Evolutionary conservation across 2,797 vertebrate species (phyloP).

Genomic region (Falco novaeseelandiae): DNA sequence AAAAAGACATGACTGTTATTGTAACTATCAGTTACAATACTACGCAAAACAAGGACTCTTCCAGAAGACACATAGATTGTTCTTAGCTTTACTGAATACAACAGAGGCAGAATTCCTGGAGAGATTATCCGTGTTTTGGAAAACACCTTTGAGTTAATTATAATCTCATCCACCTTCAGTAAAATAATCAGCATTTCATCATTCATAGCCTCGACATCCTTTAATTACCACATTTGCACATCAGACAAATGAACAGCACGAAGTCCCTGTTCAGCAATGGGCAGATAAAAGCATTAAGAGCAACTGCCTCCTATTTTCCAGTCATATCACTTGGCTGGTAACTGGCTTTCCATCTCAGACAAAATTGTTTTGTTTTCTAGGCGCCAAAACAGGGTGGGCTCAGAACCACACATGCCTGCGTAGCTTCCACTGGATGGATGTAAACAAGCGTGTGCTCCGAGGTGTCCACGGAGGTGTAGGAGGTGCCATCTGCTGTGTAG

Average conservation of each 20-base stretch:
- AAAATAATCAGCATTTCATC: neutral
- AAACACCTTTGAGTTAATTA: neutral
- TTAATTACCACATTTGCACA: constrained; percentile 23
- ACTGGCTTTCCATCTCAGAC: neutral
- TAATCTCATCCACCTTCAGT: neutral
- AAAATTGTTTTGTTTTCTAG: neutral
- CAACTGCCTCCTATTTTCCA: constrained; percentile 5
- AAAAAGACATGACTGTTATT: neutral
- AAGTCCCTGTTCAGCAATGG: neutral
- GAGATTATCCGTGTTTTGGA: neutral
- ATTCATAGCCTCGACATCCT: neutral
- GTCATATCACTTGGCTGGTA: neutral
- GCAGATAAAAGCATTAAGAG: neutral
- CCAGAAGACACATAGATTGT: neutral
- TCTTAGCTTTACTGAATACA: neutral
- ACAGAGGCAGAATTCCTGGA: neutral
- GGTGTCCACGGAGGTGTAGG: constrained; percentile 94
- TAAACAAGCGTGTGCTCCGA: constrained; percentile 97
- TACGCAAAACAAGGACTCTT: neutral
- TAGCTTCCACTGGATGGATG: constrained; percentile 94
- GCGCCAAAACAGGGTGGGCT: neutral
- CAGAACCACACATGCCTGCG: constrained; percentile 82
- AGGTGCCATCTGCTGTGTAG: constrained; percentile 91
- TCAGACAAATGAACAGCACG: neutral
- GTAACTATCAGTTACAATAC: neutral